Conservation (phyloP, 2,888 invertebrate species). For the Coelinius sp. region DNA sequence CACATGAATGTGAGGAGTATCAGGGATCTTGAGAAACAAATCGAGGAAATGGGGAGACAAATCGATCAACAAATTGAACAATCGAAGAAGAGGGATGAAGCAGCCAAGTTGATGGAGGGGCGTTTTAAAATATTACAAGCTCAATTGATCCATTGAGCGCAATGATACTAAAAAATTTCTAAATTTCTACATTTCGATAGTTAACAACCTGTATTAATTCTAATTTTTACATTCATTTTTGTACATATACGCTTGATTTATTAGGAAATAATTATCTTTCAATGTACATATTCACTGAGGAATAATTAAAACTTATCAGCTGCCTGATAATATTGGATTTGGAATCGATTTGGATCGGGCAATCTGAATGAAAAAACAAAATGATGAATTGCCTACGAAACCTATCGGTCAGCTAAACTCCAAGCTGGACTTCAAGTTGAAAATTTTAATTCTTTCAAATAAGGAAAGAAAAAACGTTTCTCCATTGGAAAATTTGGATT, state of each 20-base stretch:
- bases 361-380: too few relatives aligned
- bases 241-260: slow-evolving; percentile 36
- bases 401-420: too few relatives aligned
- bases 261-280: slow-evolving; percentile 37
- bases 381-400: too few relatives aligned
- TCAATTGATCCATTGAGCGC: too few relatives aligned
- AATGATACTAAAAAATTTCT: not conserved
- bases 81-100: slow-evolving; percentile 44
- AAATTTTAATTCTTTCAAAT: not conserved
- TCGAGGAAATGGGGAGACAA: too few relatives aligned
- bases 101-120: slow-evolving; percentile 45
- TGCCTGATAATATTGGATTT: slow-evolving; percentile 84
- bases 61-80: slow-evolving; percentile 53
- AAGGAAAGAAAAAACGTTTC: too few relatives aligned
- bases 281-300: slow-evolving; percentile 35
- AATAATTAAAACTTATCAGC: slow-evolving; percentile 27
- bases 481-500: too few relatives aligned
- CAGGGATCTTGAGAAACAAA: slow-evolving; percentile 48
- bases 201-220: slow-evolving; percentile 35
- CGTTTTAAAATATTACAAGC: slow-evolving; percentile 50
- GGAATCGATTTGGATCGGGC: too few relatives aligned
- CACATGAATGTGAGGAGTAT: slow-evolving; percentile 36
- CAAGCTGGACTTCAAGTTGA: not conserved
- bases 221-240: slow-evolving; percentile 33
- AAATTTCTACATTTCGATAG: not conserved